These are phyloP conservation scores for Anas capensis DNA, from an alignment of 2,797 vertebrate genomes.

Conservation along the genomic window DNA sequence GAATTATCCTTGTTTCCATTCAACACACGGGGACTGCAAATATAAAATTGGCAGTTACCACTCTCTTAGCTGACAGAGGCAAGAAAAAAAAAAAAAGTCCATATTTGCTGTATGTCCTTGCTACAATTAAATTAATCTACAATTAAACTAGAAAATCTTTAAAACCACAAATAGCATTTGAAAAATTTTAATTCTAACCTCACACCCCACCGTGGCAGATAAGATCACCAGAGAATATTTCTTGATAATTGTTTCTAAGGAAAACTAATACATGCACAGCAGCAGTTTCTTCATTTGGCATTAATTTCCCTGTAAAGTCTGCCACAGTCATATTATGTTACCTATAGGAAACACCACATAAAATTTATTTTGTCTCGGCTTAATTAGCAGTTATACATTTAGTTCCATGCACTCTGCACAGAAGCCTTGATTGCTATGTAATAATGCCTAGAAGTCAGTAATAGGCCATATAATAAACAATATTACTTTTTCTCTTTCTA, in stretches of 20 bases:
- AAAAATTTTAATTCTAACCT: not conserved
- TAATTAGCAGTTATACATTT: constrained; percentile 24
- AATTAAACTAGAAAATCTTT: not conserved
- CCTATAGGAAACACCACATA: not conserved
- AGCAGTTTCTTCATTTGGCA: not conserved
- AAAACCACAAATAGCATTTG: not conserved
- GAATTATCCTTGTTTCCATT: not conserved
- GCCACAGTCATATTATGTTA: not conserved
- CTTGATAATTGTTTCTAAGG: not conserved
- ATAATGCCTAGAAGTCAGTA: not conserved
- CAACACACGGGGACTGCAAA: not conserved
- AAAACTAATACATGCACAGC: not conserved
- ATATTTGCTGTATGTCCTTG: not conserved
- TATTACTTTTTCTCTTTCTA: not conserved
- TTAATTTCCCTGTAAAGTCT: not conserved
- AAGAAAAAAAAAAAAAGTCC: not conserved
- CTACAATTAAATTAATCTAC: not conserved
- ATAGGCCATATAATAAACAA: not conserved
- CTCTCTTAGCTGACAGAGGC: not conserved
- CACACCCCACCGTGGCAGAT: not conserved
- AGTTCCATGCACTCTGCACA: not conserved
- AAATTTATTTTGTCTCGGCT: not conserved
- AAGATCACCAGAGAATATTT: not conserved
- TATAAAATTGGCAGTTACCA: not conserved
- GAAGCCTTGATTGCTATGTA: not conserved